Percentiles rank a stretch among this genome's conserved stretches.
These are phyloP conservation scores for Pelosia muscerda DNA, from an alignment of 2,888 invertebrate genomes.

Conservation along the genomic window DNA sequence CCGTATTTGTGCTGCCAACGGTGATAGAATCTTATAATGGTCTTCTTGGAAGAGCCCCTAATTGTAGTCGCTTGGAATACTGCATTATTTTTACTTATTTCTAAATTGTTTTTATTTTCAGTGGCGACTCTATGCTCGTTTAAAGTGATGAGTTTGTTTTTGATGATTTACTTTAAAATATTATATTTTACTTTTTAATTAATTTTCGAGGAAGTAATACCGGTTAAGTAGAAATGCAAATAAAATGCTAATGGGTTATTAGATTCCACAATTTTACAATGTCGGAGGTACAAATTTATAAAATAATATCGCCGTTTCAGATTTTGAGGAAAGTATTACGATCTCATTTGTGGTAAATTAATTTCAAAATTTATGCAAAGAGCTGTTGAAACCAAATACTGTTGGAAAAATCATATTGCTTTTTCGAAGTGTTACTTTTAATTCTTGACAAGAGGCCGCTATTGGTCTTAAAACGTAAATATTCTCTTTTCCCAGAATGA, in stretches of 20 bases:
- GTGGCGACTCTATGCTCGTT: background rate
- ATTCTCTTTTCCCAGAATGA: background rate
- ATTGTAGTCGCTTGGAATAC: too few relatives aligned
- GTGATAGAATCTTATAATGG: background rate
- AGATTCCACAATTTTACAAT: constrained; percentile 7
- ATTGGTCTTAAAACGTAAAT: background rate
- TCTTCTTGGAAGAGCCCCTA: too few relatives aligned
- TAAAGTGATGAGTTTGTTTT: background rate
- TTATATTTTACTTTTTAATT: background rate
- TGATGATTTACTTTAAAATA: constrained; percentile 11
- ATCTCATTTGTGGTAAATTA: constrained; percentile 2
- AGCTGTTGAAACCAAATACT: background rate
- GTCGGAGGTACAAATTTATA: constrained; percentile 9
- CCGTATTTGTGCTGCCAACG: too few relatives aligned
- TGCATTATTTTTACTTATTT: too few relatives aligned
- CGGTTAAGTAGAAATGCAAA: constrained; percentile 8
- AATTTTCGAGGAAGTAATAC: background rate
- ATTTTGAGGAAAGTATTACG: background rate
- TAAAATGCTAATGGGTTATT: constrained; percentile 12
- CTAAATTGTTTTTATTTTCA: background rate
- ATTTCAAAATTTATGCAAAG: background rate
- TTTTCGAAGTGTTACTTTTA: background rate
- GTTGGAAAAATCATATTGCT: background rate
- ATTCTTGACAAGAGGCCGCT: background rate
- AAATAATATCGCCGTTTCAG: background rate